A percentile compares a stretch with the other conserved stretches of the same genome.
Conservation (phyloP, 2,113 vertebrate genomes). For the Colistium nudipinnis region DNA sequence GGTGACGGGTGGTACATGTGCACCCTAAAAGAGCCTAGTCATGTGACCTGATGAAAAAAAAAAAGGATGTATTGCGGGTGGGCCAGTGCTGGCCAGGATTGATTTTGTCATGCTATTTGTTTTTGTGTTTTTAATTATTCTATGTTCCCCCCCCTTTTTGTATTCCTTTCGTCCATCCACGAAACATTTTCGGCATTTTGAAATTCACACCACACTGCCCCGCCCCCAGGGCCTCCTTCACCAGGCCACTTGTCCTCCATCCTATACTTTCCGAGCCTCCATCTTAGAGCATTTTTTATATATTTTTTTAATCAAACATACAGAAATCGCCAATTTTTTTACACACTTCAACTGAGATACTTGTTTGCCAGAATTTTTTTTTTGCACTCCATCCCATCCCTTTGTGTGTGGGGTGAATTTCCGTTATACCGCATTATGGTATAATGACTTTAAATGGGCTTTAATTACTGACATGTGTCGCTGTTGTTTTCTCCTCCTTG, state of each 20-base stretch:
- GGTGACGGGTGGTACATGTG: slow-evolving; percentile 46
- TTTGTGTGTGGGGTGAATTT: slow-evolving; percentile 91
- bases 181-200: slow-evolving; percentile 84
- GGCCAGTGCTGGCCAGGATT: slow-evolving; percentile 74
- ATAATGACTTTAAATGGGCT: slow-evolving; percentile 85
- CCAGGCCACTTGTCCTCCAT: slow-evolving; percentile 17
- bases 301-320: too few species aligned
- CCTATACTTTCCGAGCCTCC: not conserved
- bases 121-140: slow-evolving; percentile 69
- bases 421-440: slow-evolving; percentile 87
- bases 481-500: slow-evolving; percentile 79
- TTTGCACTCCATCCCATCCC: slow-evolving; percentile 69
- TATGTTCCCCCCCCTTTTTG: slow-evolving; percentile 45
- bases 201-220: slow-evolving; percentile 86
- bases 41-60: slow-evolving; percentile 77
- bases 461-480: slow-evolving; percentile 72
- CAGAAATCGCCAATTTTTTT: too few species aligned
- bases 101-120: slow-evolving; percentile 82
- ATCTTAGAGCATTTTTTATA: too few species aligned
- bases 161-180: slow-evolving; percentile 78
- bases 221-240: slow-evolving; percentile 54
- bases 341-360: too few species aligned
- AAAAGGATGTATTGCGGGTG: slow-evolving; percentile 66
- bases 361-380: too few species aligned
- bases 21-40: slow-evolving; percentile 64